Conservation (phyloP, 2,888 invertebrate genomes). For the Pseudolycoriella hygida region DNA sequence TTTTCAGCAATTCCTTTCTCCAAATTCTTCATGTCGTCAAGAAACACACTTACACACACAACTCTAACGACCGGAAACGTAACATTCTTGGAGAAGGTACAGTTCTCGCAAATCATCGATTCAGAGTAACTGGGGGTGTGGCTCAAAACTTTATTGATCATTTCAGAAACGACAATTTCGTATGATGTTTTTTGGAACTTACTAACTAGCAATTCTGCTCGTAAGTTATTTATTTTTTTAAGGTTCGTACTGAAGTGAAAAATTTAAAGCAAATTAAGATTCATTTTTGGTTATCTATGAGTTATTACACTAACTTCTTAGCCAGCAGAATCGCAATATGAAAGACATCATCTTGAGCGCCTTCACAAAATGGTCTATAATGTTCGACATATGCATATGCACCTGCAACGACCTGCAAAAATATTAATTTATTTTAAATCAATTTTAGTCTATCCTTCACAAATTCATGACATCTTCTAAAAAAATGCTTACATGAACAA, state of each 20-base stretch:
- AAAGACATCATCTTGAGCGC: not conserved
- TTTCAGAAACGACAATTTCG: not conserved
- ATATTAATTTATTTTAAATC: too few species aligned
- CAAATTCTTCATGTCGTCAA: too few species aligned
- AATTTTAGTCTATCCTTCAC: too few species aligned
- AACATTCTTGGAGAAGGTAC: too few species aligned
- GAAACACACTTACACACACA: too few species aligned
- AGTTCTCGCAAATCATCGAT: too few species aligned
- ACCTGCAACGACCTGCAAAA: not conserved
- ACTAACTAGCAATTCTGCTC: not conserved
- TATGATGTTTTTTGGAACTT: not conserved
- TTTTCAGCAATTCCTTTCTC: too few species aligned
- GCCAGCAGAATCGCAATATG: not conserved
- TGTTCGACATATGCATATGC: not conserved
- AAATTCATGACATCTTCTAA: too few species aligned
- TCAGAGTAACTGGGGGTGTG: not conserved
- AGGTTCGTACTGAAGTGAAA: slow-evolving; percentile 1
- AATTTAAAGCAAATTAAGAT: not conserved
- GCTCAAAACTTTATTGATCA: not conserved
- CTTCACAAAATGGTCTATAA: not conserved
- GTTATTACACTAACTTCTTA: not conserved
- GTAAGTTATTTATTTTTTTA: not conserved
- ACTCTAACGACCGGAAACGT: too few species aligned
- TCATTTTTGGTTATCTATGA: not conserved
- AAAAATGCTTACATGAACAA: not conserved